Base-by-base conservation (phyloP, 2,797 vertebrate genomes). In the Delichon dasypus region DNA sequence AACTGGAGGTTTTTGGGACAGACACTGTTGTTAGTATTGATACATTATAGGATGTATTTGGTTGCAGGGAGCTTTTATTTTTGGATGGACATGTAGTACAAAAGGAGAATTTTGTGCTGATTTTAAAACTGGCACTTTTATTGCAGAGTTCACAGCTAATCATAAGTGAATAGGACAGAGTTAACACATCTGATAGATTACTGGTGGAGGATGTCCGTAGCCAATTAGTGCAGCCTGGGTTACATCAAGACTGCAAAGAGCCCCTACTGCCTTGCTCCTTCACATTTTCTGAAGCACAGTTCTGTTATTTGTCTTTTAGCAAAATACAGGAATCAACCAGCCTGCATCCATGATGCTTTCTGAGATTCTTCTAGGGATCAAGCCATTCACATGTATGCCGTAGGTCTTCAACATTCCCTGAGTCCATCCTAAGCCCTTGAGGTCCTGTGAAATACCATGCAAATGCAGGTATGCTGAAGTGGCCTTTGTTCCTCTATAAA, bases 51-150 rank as follows among this genome's bases (percentile, higher is more conserved):
- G n/a, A 36, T 26, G 8, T 38, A 50, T 30, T 62, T 81, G 21
- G 29, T 15, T 62, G 36, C 19, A 40, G 51, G 30, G 93, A 79
- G 27, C 2, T 62, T 40, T 36, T 45, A 23, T n/a, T 77, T 65
- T 65, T 71, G 34, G 13, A 16, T 32, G 42, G 32, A n/a, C 38
- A 45, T 7, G 17, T 36, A 67, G 72, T 85, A 23, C 34, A 90
- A 72, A 77, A 85, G 54, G 51, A 86, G 72, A 81, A 82, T 34
- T 78, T 86, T 57, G 16, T 78, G 22, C 64, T 81, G 57, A 42
- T 55, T 38, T 16, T 94, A 48, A 80, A 73, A 13, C 18, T 34
- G 23, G 1, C 15, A 60, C 15, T 65, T 90, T 34, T 55, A 42
- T 67, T 71, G 34, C 11, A 32, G 34, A 62, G 10, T 60, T 89